Evolutionary conservation across 2,888 invertebrate species (phyloP), one percentile per base, ranked within the genome.

Genomic region (Phytoseiulus persimilis): DNA sequence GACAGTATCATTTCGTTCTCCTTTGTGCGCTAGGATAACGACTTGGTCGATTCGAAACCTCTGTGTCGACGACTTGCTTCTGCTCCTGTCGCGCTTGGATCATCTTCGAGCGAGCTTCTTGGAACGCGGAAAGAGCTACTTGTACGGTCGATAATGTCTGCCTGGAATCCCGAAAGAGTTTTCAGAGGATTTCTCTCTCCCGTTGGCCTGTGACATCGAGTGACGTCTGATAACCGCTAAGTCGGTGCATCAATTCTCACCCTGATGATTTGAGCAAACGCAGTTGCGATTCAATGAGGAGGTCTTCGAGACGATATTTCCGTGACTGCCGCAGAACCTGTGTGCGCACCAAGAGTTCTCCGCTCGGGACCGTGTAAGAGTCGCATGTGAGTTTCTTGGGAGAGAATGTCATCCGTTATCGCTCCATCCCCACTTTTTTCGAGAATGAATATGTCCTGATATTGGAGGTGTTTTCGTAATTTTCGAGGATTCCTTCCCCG

Each of bases 191-290:
- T 23, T 28, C 65, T 14, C 33, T 32, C 0, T 5, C 6, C n/a
- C 28, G 87, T 5, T 87, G 5, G 32, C n/a, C n/a, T n/a, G n/a
- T n/a, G n/a, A n/a, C n/a, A n/a, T n/a, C n/a, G n/a, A n/a, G n/a
- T n/a, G n/a, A n/a, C n/a, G n/a, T n/a, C n/a, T n/a, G n/a, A n/a
- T n/a, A n/a, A n/a, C 3, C 32, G 31, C 28, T 1, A 32, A 32
- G 1, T 32, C n/a, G 32, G 23, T 23, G 18, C 23, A 65, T 11
- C 33, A 9, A 14, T 1, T 28, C 87, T 87, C 31, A 87, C 87
- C 87, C 87, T n/a, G 87, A 87, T 1, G 87, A 87, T 87, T 87
- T 87, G 87, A 87, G 31, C 87, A 87, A 33, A 32, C 87, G 87
- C 28, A 87, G 33, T n/a, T 45, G 87, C n/a, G 87, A 87, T 23